Evolutionary conservation across 2,888 invertebrate species (phyloP).

Genomic region (Diploptera punctata): DNA sequence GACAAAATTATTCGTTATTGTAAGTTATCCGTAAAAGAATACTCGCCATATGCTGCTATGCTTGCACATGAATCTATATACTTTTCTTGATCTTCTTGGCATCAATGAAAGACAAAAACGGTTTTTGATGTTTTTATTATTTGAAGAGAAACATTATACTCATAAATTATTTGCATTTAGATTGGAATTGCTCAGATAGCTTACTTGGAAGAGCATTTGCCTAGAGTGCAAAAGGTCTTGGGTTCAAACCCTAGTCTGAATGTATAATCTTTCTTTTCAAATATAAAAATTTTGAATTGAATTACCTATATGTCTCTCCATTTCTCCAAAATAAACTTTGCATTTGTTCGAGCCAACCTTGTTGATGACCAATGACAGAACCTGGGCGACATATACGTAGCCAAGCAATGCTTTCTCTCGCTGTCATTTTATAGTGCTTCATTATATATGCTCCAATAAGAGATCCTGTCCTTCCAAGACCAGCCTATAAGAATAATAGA

Average conservation of each 20-base stretch:
- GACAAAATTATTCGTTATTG: too few relatives aligned
- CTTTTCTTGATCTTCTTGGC: too few relatives aligned
- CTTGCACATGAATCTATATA: too few relatives aligned
- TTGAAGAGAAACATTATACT: not conserved
- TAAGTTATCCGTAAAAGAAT: too few relatives aligned
- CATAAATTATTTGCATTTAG: not conserved
- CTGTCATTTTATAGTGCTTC: slow-evolving; percentile 81
- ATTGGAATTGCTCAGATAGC: too few relatives aligned
- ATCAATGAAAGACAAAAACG: too few relatives aligned
- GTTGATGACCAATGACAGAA: slow-evolving; percentile 87
- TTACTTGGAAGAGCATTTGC: too few relatives aligned
- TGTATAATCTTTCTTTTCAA: too few relatives aligned
- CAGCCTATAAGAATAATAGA: slow-evolving; percentile 71
- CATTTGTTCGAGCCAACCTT: slow-evolving; percentile 68
- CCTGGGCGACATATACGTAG: slow-evolving; percentile 87
- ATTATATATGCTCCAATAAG: slow-evolving; percentile 89
- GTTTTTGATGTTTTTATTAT: not conserved
- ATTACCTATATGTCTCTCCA: slow-evolving; percentile 38
- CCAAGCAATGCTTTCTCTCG: slow-evolving; percentile 88
- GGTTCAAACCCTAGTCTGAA: too few relatives aligned
- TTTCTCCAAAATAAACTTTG: slow-evolving; percentile 29
- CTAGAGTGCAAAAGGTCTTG: too few relatives aligned
- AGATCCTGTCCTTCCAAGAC: slow-evolving; percentile 88
- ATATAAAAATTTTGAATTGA: not conserved
- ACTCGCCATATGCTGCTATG: too few relatives aligned